Percentiles rank a stretch among this genome's conserved stretches.
phyloP scores from a whole-genome alignment of 2,888 invertebrate species.

The Trachelus troglodyta region DNA sequence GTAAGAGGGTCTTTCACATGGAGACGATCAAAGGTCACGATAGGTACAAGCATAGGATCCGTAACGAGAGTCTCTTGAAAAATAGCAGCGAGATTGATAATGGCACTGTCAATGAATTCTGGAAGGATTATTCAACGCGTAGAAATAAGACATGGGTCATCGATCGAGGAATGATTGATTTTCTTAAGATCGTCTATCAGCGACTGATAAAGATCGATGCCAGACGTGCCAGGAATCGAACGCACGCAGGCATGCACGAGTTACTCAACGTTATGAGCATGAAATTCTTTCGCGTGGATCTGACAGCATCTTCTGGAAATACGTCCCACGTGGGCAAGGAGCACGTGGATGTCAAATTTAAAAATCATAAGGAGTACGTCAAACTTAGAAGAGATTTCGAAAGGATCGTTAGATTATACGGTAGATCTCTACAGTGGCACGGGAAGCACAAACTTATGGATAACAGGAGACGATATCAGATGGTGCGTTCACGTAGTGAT shows the following conservation, averaged over 20 bases:
- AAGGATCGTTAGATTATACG: conserved; percentile 61
- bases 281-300: conserved; percentile 61
- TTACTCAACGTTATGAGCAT: conserved; percentile 61
- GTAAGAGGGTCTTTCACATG: conserved; percentile 57
- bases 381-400: conserved; percentile 62
- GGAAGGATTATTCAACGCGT: conserved; percentile 39
- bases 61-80: conserved; percentile 7
- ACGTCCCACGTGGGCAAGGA: not conserved
- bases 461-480: not conserved
- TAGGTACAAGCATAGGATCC: not conserved
- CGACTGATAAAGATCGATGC: conserved; percentile 61
- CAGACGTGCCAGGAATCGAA: conserved; percentile 49
- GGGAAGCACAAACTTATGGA: conserved; percentile 27
- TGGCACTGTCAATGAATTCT: conserved; percentile 21
- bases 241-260: conserved; percentile 62
- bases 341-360: conserved; percentile 44
- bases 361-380: conserved; percentile 57
- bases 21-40: conserved; percentile 55
- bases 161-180: conserved; percentile 62
- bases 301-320: conserved; percentile 37
- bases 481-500: not conserved
- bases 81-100: conserved; percentile 21
- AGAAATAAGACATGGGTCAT: conserved; percentile 49
- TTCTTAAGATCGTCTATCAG: conserved; percentile 58
- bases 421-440: conserved; percentile 61